Evolutionary conservation across 2,888 invertebrate species (phyloP), one percentile per base, ranked within the genome.

Genomic region (Aphodius sticticus): DNA sequence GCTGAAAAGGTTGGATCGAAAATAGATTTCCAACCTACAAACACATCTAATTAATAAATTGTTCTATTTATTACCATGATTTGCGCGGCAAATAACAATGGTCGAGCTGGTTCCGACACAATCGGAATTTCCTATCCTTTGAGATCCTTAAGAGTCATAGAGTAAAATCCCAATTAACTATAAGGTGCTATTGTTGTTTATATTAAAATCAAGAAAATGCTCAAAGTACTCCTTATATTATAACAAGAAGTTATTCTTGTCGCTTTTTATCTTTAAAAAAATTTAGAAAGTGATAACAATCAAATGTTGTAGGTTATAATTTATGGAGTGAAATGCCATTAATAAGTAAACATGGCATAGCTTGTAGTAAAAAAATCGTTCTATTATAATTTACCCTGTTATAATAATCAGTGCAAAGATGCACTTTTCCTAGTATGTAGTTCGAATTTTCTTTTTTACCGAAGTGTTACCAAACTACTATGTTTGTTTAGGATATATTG

Each of bases 1-100:
- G 84, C 82, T 83, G 81, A 83, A 81, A 70, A 76, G 53, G 53
- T 53, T 53, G 53, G 53, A 53, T 53, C 53, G 4, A 53, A 53
- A 53, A 53, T 53, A 9, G 53, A 53, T 9, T 53, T 12, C 53
- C 7, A 53, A 53, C 53, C 53, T 53, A 53, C 53, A 53, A 53
- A 12, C 12, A 53, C 53, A 53, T 53, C 53, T 53, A 53, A 53
- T 53, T 53, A 53, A 53, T 53, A 53, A 53, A 53, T 53, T 53
- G 53, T 53, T 53, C 53, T 53, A 53, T 53, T 53, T 53, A 53
- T 53, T 53, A 53, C 53, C 12, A 53, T 53, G 53, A 53, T 53
- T 53, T 53, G 53, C 53, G 53, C 4, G 4, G 53, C 53, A 53
- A 53, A 53, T 53, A 53, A 53, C 53, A 53, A 53, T 53, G 53